phyloP scores from a whole-genome alignment of 1,140 invertebrate genomes.

The Sycophaga agraensis region DNA sequence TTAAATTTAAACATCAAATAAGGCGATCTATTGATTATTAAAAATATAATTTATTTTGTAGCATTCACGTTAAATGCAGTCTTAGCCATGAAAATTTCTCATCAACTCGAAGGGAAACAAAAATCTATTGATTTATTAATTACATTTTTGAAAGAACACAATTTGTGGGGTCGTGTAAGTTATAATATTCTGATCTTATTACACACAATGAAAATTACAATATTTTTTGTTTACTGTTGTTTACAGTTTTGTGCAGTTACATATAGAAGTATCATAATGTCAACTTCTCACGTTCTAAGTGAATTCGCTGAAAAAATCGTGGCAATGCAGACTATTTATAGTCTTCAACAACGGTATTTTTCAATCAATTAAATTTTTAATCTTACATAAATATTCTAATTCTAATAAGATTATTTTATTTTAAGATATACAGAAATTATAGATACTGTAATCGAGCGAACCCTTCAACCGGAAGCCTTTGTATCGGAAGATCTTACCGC shows the following conservation, averaged over 20 bases:
- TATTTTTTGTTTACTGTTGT: slow-evolving; percentile 33
- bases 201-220: no score
- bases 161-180: slow-evolving; percentile 70
- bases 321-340: slow-evolving; percentile 70
- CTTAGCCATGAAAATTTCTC: slow-evolving; percentile 75
- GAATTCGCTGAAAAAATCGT: slow-evolving; percentile 76
- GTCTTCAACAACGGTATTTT: slow-evolving; percentile 64
- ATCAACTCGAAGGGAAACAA: slow-evolving; percentile 84
- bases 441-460: slow-evolving; percentile 63
- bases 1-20: background rate
- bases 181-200: background rate
- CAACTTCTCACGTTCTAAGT: slow-evolving; percentile 68
- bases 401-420: slow-evolving; percentile 10
- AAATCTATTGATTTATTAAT: slow-evolving; percentile 74
- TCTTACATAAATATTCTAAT: background rate
- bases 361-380: background rate
- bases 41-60: slow-evolving; percentile 26
- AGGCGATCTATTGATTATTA: background rate
- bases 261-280: slow-evolving; percentile 61
- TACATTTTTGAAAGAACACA: slow-evolving; percentile 74
- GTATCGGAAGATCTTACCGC: slow-evolving; percentile 62
- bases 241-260: slow-evolving; percentile 62
- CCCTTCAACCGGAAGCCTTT: slow-evolving; percentile 52
- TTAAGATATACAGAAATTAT: slow-evolving; percentile 53
- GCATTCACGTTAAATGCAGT: slow-evolving; percentile 53